phyloP scores from a whole-genome alignment of 2,797 vertebrate species.

The Manis javanica region DNA sequence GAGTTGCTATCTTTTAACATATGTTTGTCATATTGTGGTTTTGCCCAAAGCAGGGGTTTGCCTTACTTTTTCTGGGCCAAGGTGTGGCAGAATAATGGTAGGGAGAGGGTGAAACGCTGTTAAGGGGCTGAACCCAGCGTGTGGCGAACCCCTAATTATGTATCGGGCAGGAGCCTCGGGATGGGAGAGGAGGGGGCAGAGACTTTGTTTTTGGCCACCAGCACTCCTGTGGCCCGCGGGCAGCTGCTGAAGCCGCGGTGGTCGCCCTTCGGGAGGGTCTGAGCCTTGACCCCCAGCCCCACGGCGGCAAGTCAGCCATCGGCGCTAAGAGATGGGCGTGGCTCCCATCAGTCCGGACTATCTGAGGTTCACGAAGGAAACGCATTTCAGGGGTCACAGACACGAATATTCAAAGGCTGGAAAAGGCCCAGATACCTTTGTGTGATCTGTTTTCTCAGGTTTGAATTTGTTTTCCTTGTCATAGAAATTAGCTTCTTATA shows the following conservation, averaged over 20 bases:
- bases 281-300: background rate
- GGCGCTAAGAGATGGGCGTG: background rate
- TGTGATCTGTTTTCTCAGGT: background rate
- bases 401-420: background rate
- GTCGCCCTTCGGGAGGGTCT: background rate
- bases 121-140: background rate
- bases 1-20: background rate
- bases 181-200: background rate
- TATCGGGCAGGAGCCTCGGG: background rate
- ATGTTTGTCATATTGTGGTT: background rate
- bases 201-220: background rate
- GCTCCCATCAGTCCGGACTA: background rate
- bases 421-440: slow-evolving; percentile 40
- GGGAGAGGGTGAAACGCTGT: background rate
- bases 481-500: slow-evolving; percentile 33
- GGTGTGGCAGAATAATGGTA: background rate
- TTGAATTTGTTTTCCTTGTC: slow-evolving; percentile 43
- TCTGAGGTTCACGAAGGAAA: background rate
- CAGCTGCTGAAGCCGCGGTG: background rate
- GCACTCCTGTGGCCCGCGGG: background rate
- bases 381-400: background rate
- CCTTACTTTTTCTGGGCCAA: background rate
- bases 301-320: background rate
- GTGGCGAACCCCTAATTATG: background rate
- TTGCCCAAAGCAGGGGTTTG: background rate